A percentile compares a stretch with the other conserved stretches of the same genome.
Evolutionary conservation across 2,113 vertebrate species (phyloP).

Genomic region (Guaruba guarouba): DNA sequence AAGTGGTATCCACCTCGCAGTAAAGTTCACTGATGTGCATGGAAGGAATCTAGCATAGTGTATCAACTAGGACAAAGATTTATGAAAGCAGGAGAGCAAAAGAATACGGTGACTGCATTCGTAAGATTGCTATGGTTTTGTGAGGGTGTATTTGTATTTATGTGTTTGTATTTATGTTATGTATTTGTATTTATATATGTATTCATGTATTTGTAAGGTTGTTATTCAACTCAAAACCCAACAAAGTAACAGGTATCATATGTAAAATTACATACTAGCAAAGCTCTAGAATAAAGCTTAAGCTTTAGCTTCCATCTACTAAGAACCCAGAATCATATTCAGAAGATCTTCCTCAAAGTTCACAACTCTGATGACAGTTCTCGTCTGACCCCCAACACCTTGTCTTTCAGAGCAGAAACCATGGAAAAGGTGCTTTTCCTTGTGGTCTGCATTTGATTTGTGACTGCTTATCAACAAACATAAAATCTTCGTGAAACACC

Average conservation of each 20-base stretch:
- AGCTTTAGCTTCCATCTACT: neutral
- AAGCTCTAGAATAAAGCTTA: neutral
- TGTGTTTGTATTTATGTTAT: too few relatives aligned
- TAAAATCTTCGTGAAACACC: neutral
- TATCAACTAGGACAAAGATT: neutral
- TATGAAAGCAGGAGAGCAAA: neutral
- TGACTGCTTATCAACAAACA: neutral
- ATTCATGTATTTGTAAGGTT: neutral
- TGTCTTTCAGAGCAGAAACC: neutral
- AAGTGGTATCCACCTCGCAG: neutral
- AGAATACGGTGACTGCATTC: neutral
- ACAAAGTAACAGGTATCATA: neutral
- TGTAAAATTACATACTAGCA: neutral
- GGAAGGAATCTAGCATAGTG: neutral
- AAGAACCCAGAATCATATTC: neutral
- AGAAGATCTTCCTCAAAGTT: neutral
- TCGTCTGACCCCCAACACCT: neutral
- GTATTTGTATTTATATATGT: too few relatives aligned
- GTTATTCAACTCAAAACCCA: neutral
- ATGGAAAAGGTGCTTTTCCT: neutral
- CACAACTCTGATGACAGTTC: neutral
- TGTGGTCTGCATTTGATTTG: neutral
- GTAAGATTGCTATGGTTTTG: neutral
- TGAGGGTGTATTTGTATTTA: too few relatives aligned
- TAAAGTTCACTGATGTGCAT: neutral